Evolutionary conservation across 2,113 vertebrate species (phyloP).

Genomic region (Empidonax traillii): DNA sequence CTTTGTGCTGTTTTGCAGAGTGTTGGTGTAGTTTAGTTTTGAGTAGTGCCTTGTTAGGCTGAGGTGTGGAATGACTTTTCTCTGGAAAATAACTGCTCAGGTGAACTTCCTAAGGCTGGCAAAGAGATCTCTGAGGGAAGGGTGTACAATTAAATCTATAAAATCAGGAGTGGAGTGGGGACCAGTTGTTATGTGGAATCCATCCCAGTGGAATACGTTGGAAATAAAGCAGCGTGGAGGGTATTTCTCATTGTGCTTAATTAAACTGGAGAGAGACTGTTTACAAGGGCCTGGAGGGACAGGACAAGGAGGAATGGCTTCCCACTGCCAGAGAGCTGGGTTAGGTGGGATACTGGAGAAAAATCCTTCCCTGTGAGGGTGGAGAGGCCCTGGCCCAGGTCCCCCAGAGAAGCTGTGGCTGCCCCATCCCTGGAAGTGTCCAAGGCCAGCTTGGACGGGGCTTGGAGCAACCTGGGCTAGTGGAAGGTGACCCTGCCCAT

Average conservation of each 20-base stretch:
- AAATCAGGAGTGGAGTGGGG: neutral
- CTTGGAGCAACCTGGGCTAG: neutral
- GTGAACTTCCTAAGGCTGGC: neutral
- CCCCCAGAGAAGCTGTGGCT: neutral
- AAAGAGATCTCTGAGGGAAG: neutral
- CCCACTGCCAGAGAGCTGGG: neutral
- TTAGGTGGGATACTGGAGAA: neutral
- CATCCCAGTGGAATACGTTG: neutral
- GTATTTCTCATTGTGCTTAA: fast-evolving
- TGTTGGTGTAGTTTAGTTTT: neutral
- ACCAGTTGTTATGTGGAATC: neutral
- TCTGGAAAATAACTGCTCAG: neutral
- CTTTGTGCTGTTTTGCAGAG: neutral
- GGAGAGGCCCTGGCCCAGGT: neutral
- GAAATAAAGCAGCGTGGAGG: neutral
- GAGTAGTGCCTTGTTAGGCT: neutral
- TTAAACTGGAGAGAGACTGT: neutral
- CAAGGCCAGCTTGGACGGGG: neutral
- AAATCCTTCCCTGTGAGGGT: neutral
- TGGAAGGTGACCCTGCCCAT: neutral
- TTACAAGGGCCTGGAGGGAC: neutral
- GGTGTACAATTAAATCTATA: fast-evolving
- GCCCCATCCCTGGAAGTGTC: neutral
- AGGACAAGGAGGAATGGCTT: neutral
- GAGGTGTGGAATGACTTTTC: neutral